Conservation (phyloP, 2,888 invertebrate species). For the Eilema depressum region DNA sequence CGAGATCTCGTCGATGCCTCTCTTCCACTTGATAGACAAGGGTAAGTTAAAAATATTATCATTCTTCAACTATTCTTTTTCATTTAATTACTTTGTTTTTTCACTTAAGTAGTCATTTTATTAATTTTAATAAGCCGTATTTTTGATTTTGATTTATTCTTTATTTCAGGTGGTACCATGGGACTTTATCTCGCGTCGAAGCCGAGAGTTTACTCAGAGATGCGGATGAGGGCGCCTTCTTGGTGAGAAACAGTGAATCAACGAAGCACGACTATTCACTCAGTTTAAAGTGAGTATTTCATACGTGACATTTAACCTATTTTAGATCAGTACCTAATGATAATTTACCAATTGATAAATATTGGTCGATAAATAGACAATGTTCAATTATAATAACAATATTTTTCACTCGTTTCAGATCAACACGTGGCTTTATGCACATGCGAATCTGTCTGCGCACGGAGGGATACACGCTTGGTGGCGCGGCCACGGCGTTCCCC, state of each 20-base stretch:
- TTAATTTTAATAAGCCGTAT: neutral
- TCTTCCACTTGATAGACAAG: slow-evolving; percentile 95
- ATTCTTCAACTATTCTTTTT: neutral
- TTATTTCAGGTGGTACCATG: slow-evolving; percentile 95
- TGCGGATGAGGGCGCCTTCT: slow-evolving; percentile 96
- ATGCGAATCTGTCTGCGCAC: slow-evolving; percentile 96
- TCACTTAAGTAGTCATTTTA: too few relatives aligned
- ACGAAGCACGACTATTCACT: slow-evolving; percentile 97
- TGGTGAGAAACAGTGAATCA: slow-evolving; percentile 97
- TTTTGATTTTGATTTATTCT: slow-evolving; percentile 23
- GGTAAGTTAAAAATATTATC: slow-evolving; percentile 84
- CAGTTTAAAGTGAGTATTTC: slow-evolving; percentile 94
- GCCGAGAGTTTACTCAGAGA: slow-evolving; percentile 95
- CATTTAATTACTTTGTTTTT: neutral
- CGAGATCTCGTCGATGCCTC: slow-evolving; percentile 93
- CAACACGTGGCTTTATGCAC: slow-evolving; percentile 98
- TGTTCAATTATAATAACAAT: slow-evolving; percentile 17
- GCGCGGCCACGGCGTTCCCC: slow-evolving; percentile 96
- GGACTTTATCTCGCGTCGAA: slow-evolving; percentile 95
- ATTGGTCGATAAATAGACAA: neutral
- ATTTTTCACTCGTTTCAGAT: slow-evolving; percentile 87
- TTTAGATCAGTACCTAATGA: neutral
- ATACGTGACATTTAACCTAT: neutral
- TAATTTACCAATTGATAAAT: neutral
- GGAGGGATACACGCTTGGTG: slow-evolving; percentile 95